A percentile compares a stretch with the other conserved stretches of the same genome.
These are phyloP conservation scores for Scotopteryx bipunctaria DNA, from an alignment of 2,888 invertebrate species.

Conservation along the genomic window DNA sequence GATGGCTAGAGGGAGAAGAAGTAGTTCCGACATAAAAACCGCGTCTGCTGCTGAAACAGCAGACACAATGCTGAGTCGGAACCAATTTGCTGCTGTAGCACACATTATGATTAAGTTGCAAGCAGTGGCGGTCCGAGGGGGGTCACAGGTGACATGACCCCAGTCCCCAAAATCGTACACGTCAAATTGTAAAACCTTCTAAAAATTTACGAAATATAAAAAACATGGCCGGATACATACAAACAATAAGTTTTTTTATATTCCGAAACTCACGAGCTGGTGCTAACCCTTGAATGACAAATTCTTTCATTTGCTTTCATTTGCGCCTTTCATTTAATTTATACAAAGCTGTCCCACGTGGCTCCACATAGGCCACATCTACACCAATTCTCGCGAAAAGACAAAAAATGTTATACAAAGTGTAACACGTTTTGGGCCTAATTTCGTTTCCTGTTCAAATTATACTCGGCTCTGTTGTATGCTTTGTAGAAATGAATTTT, in stretches of 20 bases:
- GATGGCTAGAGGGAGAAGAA: no score
- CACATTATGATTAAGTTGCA: no score
- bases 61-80: no score
- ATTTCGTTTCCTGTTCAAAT: conserved; percentile 33
- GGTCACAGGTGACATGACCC: no score
- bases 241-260: neutral
- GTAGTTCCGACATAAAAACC: no score
- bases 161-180: no score
- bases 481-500: conserved; percentile 20
- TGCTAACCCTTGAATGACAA: conserved; percentile 60
- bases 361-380: conserved; percentile 33
- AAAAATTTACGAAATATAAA: no score
- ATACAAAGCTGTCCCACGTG: conserved; percentile 55
- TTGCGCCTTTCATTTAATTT: conserved; percentile 62
- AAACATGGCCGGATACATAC: no score
- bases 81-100: no score
- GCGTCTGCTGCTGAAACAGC: no score
- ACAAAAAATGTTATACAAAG: conserved; percentile 36
- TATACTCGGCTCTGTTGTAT: conserved; percentile 20
- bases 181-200: no score
- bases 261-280: neutral
- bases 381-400: conserved; percentile 21
- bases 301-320: conserved; percentile 66
- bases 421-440: conserved; percentile 30
- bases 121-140: no score